A percentile compares a stretch with the other conserved stretches of the same genome.
Conservation (phyloP, 2,888 invertebrate genomes). For the Priocnemis perturbator region DNA sequence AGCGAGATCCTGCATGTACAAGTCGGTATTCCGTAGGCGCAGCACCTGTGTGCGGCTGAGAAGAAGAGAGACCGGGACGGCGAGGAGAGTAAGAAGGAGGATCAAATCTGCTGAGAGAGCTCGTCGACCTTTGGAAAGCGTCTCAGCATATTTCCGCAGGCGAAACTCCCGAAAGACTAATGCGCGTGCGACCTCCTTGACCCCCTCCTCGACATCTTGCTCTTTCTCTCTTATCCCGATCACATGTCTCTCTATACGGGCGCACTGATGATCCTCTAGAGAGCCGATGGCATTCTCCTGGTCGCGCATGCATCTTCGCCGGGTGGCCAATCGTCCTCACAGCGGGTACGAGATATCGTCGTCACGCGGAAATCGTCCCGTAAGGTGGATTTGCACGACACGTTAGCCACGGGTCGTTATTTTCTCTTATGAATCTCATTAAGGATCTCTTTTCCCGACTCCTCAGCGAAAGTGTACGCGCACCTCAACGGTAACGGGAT, state of each 20-base stretch:
- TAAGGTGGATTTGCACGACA: slow-evolving; percentile 26
- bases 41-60: too few species aligned
- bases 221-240: slow-evolving; percentile 1
- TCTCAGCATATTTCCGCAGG: slow-evolving; percentile 26
- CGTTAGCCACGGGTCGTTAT: slow-evolving; percentile 21
- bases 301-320: neutral
- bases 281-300: slow-evolving; percentile 8
- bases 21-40: too few species aligned
- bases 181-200: slow-evolving; percentile 29
- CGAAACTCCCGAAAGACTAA: slow-evolving; percentile 38
- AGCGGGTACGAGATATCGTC: slow-evolving; percentile 7
- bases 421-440: slow-evolving; percentile 38
- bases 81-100: too few species aligned
- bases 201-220: slow-evolving; percentile 9
- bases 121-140: slow-evolving; percentile 41
- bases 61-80: too few species aligned
- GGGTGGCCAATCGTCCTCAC: neutral
- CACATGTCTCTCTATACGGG: neutral
- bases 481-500: neutral
- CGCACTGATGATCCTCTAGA: neutral
- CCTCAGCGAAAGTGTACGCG: slow-evolving; percentile 55
- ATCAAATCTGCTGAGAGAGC: slow-evolving; percentile 7
- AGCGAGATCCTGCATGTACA: neutral
- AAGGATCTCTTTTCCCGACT: slow-evolving; percentile 50
- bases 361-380: slow-evolving; percentile 27